Evolutionary conservation across 2,888 invertebrate genomes (phyloP).

Genomic region (Sericinus montela): DNA sequence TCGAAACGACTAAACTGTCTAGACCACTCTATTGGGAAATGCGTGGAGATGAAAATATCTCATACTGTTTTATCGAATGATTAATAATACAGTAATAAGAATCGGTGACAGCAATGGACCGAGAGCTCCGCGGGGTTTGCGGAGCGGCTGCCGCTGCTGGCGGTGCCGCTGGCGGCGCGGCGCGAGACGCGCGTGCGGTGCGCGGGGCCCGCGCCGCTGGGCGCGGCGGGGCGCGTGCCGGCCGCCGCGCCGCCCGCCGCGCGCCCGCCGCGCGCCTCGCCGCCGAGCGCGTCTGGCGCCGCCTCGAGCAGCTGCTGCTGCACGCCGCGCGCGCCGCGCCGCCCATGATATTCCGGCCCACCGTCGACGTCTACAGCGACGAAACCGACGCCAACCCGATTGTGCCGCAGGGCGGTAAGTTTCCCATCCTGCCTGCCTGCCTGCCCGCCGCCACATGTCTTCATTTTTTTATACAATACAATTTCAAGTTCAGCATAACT

Average conservation of each 20-base stretch:
- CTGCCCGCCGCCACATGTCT: too few relatives aligned
- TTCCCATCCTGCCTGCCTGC: too few relatives aligned
- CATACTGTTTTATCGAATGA: too few relatives aligned
- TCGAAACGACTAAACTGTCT: too few relatives aligned
- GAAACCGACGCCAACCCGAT: conserved; percentile 84
- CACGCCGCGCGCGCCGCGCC: conserved; percentile 83
- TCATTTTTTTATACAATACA: too few relatives aligned
- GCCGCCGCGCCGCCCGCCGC: conserved; percentile 36
- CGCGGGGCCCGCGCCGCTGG: conserved; percentile 78
- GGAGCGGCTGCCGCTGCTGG: conserved; percentile 80
- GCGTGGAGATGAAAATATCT: too few relatives aligned
- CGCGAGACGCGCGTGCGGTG: conserved; percentile 85
- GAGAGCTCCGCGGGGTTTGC: conserved; percentile 57
- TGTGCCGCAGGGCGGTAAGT: conserved; percentile 84
- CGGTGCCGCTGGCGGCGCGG: conserved; percentile 86
- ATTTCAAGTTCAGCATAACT: too few relatives aligned
- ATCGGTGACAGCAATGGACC: conserved; percentile 67
- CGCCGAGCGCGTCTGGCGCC: conserved; percentile 77
- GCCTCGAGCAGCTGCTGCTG: conserved; percentile 88
- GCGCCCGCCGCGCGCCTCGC: conserved; percentile 50
- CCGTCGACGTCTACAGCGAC: conserved; percentile 85
- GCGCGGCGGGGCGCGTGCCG: conserved; percentile 75
- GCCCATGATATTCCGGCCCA: conserved; percentile 89
- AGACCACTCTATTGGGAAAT: too few relatives aligned
- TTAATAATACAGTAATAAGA: too few relatives aligned